Evolutionary conservation across 1,140 invertebrate genomes (phyloP).

Genomic region (Cydia fagiglandana): DNA sequence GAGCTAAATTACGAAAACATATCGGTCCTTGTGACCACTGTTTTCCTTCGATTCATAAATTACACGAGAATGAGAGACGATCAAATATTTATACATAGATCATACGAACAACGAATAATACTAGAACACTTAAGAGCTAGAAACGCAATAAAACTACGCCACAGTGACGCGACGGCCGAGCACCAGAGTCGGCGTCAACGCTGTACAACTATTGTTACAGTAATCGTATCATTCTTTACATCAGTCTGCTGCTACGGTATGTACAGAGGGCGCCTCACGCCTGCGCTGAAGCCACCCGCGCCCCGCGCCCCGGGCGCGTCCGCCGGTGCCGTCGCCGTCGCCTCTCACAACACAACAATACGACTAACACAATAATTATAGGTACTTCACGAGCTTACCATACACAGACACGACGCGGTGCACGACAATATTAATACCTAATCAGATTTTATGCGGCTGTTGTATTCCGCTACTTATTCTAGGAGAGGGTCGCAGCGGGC

Average conservation of each 20-base stretch:
- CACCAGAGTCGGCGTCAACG: slow-evolving; percentile 61
- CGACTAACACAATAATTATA: slow-evolving; percentile 28
- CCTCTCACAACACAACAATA: slow-evolving; percentile 30
- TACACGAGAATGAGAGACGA: slow-evolving; percentile 78
- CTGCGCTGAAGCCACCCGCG: slow-evolving; percentile 35
- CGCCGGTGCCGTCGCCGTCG: slow-evolving; percentile 35
- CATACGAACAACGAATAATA: slow-evolving; percentile 79
- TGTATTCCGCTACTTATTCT: slow-evolving; percentile 21
- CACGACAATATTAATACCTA: slow-evolving; percentile 31
- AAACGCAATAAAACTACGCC: slow-evolving; percentile 60
- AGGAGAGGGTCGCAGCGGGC: slow-evolving; percentile 28
- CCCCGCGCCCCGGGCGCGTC: slow-evolving; percentile 33
- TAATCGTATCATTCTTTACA: slow-evolving; percentile 68
- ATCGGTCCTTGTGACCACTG: slow-evolving; percentile 56
- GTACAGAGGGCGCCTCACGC: slow-evolving; percentile 56
- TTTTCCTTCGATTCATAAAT: slow-evolving; percentile 75
- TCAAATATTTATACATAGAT: slow-evolving; percentile 79
- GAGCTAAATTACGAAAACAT: slow-evolving; percentile 72
- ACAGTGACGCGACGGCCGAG: slow-evolving; percentile 66
- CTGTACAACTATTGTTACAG: slow-evolving; percentile 67
- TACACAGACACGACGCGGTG: slow-evolving; percentile 30
- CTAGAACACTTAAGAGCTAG: slow-evolving; percentile 76
- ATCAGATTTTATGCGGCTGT: slow-evolving; percentile 26
- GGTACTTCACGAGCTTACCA: slow-evolving; percentile 31
- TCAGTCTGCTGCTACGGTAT: slow-evolving; percentile 70